phyloP scores from a whole-genome alignment of 2,888 invertebrate genomes.

The Athrips mouffetella region DNA sequence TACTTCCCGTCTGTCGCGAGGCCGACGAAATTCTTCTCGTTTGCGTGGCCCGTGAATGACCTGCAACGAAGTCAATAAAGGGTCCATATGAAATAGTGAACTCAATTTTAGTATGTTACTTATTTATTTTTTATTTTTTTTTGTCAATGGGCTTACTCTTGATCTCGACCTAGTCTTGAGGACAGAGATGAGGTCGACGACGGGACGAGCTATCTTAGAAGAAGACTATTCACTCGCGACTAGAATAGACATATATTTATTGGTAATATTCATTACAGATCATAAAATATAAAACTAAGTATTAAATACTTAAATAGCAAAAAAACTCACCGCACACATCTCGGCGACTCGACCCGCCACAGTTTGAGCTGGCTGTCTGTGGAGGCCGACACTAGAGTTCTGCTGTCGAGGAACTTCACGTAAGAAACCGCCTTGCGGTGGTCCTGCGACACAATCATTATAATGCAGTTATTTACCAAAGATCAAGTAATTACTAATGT shows the following conservation, averaged over 20 bases:
- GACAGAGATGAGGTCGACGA: too few relatives aligned
- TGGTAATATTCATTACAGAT: too few relatives aligned
- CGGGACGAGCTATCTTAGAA: too few relatives aligned
- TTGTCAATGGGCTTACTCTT: too few relatives aligned
- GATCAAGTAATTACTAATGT: neutral
- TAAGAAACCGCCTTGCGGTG: constrained; percentile 97
- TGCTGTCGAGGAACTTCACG: constrained; percentile 91
- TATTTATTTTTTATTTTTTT: too few relatives aligned
- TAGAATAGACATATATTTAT: too few relatives aligned
- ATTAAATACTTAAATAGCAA: neutral
- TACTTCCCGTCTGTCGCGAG: constrained; percentile 95
- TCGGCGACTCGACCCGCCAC: constrained; percentile 90
- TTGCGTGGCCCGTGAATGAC: constrained; percentile 93
- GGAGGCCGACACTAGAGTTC: constrained; percentile 93
- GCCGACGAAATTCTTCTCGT: constrained; percentile 98
- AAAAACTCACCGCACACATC: constrained; percentile 83
- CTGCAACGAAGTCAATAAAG: neutral
- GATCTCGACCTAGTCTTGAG: too few relatives aligned
- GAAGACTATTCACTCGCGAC: too few relatives aligned
- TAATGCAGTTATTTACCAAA: neutral
- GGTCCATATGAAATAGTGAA: too few relatives aligned
- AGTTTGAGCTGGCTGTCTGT: constrained; percentile 94
- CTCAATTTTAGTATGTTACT: too few relatives aligned
- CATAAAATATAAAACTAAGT: too few relatives aligned
- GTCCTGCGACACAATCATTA: constrained; percentile 59